Evolutionary conservation across 2,113 vertebrate genomes (phyloP).

Genomic region (Neotoma lepida): DNA sequence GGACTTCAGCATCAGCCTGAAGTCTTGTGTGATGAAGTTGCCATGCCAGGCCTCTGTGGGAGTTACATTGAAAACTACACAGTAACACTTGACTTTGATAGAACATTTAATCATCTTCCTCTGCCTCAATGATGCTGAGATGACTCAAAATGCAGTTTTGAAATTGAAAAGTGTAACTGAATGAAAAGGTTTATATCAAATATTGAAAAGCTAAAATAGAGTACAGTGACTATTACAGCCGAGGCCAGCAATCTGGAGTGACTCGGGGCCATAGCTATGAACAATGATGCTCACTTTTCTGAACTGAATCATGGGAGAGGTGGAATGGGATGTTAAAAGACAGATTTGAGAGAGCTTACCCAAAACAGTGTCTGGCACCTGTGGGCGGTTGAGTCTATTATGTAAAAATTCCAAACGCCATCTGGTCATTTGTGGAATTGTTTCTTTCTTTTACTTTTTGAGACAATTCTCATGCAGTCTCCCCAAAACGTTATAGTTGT

Average conservation of each 20-base stretch:
- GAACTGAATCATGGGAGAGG: conserved; percentile 28
- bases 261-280: neutral
- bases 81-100: conserved; percentile 62
- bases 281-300: neutral
- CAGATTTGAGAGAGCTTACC: neutral
- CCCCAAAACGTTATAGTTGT: neutral
- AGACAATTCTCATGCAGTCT: neutral
- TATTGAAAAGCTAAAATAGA: conserved; percentile 59
- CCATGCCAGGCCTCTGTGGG: neutral
- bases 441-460: neutral
- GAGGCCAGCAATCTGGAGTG: neutral
- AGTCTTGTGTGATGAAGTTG: conserved; percentile 22
- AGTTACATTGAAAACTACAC: conserved; percentile 18
- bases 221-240: conserved; percentile 9
- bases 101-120: conserved; percentile 75
- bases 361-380: neutral
- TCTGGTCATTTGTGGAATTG: conserved; percentile 34
- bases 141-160: conserved; percentile 59
- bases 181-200: conserved; percentile 60
- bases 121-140: conserved; percentile 63
- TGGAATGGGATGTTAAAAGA: neutral
- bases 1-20: conserved; percentile 44
- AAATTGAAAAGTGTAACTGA: conserved; percentile 73
- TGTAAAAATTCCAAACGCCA: conserved; percentile 58
- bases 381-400: conserved; percentile 28